Evolutionary conservation across 2,888 invertebrate genomes (phyloP).

Genomic region (Phytoseiulus persimilis): DNA sequence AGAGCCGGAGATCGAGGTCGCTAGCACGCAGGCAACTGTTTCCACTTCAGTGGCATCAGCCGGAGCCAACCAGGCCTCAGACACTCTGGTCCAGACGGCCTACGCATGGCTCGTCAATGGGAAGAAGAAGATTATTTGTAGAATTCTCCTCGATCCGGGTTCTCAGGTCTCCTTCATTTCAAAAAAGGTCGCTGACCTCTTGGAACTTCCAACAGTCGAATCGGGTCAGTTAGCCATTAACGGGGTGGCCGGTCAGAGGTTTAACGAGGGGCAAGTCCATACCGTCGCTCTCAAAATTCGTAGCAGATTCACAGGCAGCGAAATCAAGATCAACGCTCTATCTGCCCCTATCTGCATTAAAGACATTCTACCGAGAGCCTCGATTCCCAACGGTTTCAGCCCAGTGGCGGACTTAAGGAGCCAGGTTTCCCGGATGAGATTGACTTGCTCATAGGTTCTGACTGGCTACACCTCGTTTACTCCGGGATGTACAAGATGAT

Average conservation of each 20-base stretch:
- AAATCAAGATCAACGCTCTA: not conserved
- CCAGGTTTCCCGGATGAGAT: not conserved
- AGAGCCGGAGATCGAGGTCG: no score
- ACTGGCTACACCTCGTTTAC: not conserved
- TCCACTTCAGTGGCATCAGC: no score
- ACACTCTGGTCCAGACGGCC: not conserved
- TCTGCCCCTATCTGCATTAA: not conserved
- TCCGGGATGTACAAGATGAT: not conserved
- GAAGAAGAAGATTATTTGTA: not conserved
- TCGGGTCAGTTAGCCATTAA: not conserved
- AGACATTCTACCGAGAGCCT: not conserved
- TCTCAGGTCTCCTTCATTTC: not conserved
- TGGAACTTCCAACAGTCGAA: not conserved
- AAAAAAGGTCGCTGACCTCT: not conserved
- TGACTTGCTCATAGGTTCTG: not conserved
- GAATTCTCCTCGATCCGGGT: not conserved
- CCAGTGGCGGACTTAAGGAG: not conserved
- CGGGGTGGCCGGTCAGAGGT: not conserved
- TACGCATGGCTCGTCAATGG: not conserved
- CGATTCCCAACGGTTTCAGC: not conserved
- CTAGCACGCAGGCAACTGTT: no score
- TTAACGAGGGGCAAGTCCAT: not conserved
- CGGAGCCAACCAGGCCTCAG: no score
- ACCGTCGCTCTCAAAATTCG: not conserved
- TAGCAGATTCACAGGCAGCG: not conserved